phyloP scores from a whole-genome alignment of 1,140 invertebrate species.

The Trichoplusia ni region DNA sequence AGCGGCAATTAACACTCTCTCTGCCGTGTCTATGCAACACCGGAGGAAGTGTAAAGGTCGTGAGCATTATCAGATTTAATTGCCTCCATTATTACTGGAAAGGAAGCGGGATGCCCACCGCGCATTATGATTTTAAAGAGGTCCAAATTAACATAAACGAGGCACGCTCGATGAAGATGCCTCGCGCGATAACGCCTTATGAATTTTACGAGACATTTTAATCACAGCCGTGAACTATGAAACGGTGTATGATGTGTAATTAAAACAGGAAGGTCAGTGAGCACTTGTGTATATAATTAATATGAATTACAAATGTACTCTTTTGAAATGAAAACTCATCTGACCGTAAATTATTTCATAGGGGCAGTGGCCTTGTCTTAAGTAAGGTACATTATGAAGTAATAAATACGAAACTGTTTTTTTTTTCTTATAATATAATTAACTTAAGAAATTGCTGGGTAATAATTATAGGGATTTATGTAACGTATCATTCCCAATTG shows the following conservation, averaged over 20 bases:
- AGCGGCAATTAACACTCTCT: conserved; percentile 62
- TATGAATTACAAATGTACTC: conserved; percentile 75
- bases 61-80: conserved; percentile 74
- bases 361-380: conserved; percentile 69
- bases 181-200: conserved; percentile 54
- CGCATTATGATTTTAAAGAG: conserved; percentile 74
- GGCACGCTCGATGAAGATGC: conserved; percentile 57
- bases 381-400: conserved; percentile 59
- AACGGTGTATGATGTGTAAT: conserved; percentile 64
- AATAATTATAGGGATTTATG: conserved; percentile 24
- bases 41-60: conserved; percentile 77
- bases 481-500: conserved; percentile 7
- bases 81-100: conserved; percentile 66
- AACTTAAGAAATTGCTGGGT: conserved; percentile 11
- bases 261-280: conserved; percentile 78
- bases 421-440: conserved; percentile 27
- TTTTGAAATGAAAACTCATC: conserved; percentile 74
- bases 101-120: conserved; percentile 63
- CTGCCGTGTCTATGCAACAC: conserved; percentile 45
- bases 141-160: conserved; percentile 67
- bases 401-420: conserved; percentile 40
- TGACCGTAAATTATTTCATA: conserved; percentile 76
- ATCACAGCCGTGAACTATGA: conserved; percentile 80
- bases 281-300: conserved; percentile 74
- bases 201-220: conserved; percentile 74